These are phyloP conservation scores for Lepidurus couesii DNA, from an alignment of 1,140 invertebrate species.

Conservation along the genomic window DNA sequence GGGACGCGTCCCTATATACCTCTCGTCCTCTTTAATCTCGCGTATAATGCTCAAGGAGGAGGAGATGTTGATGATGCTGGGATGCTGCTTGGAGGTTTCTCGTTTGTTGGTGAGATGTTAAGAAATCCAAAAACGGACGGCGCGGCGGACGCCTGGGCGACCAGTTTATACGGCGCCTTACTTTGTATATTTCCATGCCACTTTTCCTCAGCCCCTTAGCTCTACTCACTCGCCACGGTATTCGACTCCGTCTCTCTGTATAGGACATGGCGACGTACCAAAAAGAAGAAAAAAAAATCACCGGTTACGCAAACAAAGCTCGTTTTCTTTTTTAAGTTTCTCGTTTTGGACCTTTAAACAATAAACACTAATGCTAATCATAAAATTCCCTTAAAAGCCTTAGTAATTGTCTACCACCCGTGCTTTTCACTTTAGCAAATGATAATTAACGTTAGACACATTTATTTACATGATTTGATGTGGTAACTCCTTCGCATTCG, in stretches of 20 bases:
- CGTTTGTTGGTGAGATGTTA: background rate
- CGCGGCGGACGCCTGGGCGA: conserved; percentile 4
- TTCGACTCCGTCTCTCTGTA: background rate
- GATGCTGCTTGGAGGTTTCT: background rate
- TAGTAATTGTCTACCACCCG: too few species aligned
- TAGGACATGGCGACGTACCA: conserved; percentile 12
- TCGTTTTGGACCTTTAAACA: background rate
- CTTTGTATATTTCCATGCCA: conserved; percentile 10
- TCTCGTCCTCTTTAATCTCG: background rate
- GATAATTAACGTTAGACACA: too few species aligned
- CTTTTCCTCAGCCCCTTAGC: conserved; percentile 20
- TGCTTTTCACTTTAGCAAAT: too few species aligned
- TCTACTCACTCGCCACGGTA: conserved; percentile 1
- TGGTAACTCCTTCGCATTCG: too few species aligned
- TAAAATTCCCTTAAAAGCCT: too few species aligned
- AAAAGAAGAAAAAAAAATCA: background rate
- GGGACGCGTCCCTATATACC: background rate
- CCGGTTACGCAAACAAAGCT: conserved; percentile 7
- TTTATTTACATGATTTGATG: too few species aligned
- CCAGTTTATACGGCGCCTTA: conserved; percentile 7
- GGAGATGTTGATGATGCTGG: background rate
- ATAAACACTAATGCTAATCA: too few species aligned
- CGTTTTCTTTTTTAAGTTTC: background rate
- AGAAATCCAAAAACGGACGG: conserved; percentile 15
- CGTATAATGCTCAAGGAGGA: background rate